Evolutionary conservation across 1,140 invertebrate genomes (phyloP), one percentile per base, ranked within the genome.

Genomic region (Drosophila ohnishii): DNA sequence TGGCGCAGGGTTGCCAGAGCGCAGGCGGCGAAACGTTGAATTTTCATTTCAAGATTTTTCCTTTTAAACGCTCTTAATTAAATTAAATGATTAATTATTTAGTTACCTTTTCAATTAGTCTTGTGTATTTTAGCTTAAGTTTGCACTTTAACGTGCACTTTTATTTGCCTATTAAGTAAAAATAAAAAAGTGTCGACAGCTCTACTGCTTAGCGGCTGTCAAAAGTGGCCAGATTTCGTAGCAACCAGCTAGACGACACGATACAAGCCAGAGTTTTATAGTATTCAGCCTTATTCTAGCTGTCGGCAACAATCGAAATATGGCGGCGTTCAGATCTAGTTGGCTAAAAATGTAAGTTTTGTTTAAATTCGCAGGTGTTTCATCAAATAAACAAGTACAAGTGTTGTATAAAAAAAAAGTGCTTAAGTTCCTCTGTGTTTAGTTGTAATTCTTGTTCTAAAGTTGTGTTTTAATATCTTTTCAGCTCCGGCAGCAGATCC

Each of bases 241-340:
- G 72, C 83, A 76, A 37, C n/a, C 63, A 83, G 79, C 79, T 73
- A 40, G 2, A 0, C 35, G 64, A 53, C 72, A 76, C 32, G 75
- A 6, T 51, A 48, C 42, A 9, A 0, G n/a, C 13, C 5, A 8
- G n/a, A 30, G 51, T 65, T 72, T 56, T 10, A n/a, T 5, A 53
- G 16, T 40, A 8, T 10, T 3, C 58, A 70, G 71, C 60, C 73
- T 60, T 79, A 7, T 13, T 37, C n/a, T 11, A 48, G 28, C 10
- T 9, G 0, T 1, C 10, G 19, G 16, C 13, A n/a, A 34, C 7
- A 14, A 2, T 42, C 40, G 13, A 53, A 62, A 32, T 0, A n/a
- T 35, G 48, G 48, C 63, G 64, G 37, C 2, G 22, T 4, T 5
- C 16, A 44, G 25, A 60, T 42, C 73, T 9, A 67, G 64, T 77